Conservation (phyloP, 2,113 vertebrate species). For the Dryoscopus gambensis region DNA sequence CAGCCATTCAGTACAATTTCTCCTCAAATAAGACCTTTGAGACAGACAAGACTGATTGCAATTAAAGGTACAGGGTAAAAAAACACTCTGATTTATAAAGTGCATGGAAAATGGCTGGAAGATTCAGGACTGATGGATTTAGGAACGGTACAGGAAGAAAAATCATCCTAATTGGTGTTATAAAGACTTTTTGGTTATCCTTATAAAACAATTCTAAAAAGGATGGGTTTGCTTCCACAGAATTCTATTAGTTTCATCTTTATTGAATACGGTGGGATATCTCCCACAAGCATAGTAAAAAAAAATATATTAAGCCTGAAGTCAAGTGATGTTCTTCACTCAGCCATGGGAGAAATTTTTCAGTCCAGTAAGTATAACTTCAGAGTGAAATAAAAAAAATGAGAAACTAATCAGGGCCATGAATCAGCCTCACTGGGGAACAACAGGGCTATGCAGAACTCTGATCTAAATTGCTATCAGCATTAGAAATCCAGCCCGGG, state of each 20-base stretch:
- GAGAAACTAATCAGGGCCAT: background rate
- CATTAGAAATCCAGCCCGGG: background rate
- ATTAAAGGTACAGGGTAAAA: background rate
- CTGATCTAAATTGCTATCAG: background rate
- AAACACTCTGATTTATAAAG: background rate
- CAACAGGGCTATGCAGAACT: background rate
- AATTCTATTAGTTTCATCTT: conserved; percentile 13
- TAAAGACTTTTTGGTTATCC: background rate
- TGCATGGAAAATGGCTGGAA: background rate
- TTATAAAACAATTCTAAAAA: background rate
- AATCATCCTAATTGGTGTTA: background rate
- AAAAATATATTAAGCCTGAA: background rate
- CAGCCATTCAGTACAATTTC: background rate
- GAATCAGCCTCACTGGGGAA: conserved; percentile 1
- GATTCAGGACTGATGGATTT: background rate
- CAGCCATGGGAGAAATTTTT: conserved; percentile 31
- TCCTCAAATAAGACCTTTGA: background rate
- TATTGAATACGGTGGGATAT: background rate
- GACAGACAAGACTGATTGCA: background rate
- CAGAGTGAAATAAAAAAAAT: background rate
- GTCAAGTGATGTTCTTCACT: background rate
- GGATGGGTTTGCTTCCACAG: background rate
- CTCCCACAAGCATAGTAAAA: conserved; percentile 13
- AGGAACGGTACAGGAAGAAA: background rate
- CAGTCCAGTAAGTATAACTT: background rate